Evolutionary conservation across 2,888 invertebrate species (phyloP), one percentile per base, ranked within the genome.

Genomic region (Dendrolimus houi): DNA sequence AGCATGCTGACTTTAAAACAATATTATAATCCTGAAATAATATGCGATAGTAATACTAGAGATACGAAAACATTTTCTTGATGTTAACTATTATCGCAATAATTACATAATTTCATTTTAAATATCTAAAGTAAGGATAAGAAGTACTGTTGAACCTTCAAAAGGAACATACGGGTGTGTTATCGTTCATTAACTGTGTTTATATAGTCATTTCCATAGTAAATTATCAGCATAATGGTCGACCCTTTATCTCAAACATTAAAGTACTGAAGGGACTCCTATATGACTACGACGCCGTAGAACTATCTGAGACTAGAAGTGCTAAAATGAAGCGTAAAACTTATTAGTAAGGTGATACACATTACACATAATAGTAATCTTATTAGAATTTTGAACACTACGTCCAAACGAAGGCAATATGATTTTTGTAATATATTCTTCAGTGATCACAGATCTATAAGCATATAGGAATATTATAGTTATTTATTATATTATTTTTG

Each of bases 201-300:
- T 81, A 78, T 78, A 81, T 76, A 79, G 77, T 73, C 62, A 76
- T 77, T 79, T 76, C 66, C 73, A 71, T 70, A 69, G 72, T 73
- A 77, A 76, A 80, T 79, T 78, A 75, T 76, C 69, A 69, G 67
- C 68, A 65, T 74, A 72, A 75, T 71, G 67, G 71, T 67, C 67
- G 65, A 67, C 71, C 72, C 72, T 72, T 74, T 79, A 82, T 83
- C 77, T 79, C 60, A 60, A 12, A 47, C 47, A 47, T 66, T 71
- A 70, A 70, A 67, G 68, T 64, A 64, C 65, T 69, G 63, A 69
- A 68, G 72, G 68, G 65, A 69, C 68, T 71, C 57, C 61, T 62
- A 65, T 66, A 63, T 60, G 56, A 59, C 61, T 64, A 59, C 29
- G 29, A 29, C 56, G 58, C 56, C 57, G 57, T 1, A 41, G 65